Evolutionary conservation across 2,113 vertebrate genomes (phyloP).

Genomic region (Crypturellus undulatus): DNA sequence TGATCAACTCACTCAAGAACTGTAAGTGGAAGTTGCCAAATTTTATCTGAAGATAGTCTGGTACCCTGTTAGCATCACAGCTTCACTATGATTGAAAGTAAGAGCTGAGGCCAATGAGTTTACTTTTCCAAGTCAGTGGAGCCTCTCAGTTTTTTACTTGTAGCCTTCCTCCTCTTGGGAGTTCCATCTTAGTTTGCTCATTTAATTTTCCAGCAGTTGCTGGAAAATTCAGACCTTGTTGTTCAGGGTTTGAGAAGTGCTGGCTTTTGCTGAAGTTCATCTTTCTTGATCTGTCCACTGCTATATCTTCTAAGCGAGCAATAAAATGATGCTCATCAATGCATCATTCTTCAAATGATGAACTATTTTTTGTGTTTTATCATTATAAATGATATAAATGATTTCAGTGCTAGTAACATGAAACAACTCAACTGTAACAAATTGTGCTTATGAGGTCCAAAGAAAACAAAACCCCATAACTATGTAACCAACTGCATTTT

Average conservation of each 20-base stretch:
- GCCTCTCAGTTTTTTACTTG: neutral
- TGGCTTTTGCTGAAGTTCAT: neutral
- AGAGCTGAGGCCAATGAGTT: neutral
- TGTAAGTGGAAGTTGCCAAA: neutral
- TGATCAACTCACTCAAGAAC: neutral
- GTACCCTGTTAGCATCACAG: neutral
- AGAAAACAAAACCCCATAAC: neutral
- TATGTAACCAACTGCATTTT: neutral
- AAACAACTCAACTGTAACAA: neutral
- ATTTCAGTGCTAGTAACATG: neutral
- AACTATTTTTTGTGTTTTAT: neutral
- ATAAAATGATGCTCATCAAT: neutral
- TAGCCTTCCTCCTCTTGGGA: neutral
- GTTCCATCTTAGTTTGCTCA: neutral
- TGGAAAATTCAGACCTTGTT: neutral
- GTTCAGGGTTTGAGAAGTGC: neutral
- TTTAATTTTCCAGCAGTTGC: neutral
- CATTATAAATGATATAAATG: neutral
- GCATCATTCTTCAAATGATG: neutral
- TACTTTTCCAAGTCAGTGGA: neutral
- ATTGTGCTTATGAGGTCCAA: neutral
- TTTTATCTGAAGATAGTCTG: neutral
- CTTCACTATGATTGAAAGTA: neutral
- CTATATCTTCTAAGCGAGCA: neutral
- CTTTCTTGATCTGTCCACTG: neutral